Evolutionary conservation across 2,113 vertebrate genomes (phyloP), one percentile per base, ranked within the genome.

Genomic region (Antigone vipio): DNA sequence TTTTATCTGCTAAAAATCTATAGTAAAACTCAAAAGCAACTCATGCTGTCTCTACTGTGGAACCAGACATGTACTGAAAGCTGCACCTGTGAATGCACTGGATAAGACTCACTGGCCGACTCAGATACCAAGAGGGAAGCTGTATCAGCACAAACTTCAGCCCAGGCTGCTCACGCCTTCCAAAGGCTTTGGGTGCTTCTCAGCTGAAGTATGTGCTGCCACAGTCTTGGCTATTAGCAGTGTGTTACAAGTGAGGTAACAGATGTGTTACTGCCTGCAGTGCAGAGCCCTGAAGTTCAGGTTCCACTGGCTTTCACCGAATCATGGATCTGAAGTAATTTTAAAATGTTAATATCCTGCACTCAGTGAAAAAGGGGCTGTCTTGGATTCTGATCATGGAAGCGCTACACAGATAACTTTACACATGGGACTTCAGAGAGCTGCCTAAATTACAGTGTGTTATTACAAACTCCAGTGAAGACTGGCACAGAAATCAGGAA

Each of bases 311-410:
- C 66, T 84, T 87, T 78, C 67, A 82, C 71, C 58, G 67, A 88
- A 94, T 84, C 59, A 35, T 47, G 84, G 69, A 68, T 58, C 86
- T 83, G 58, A 96, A 95, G 77, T 85, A 0, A 89, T 92, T 95
- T 93, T 14, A 92, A 96, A 96, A 96, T 79, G 62, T 89, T 96
- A 94, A 66, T 94, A 87, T 89, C 68, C 91, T 86, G 68, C 86
- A 75, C 40, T 92, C 62, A 21, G 60, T 91, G 77, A 87, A 94
- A 93, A 69, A 18, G 23, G 60, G 84, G 60, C 76, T 75, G 84
- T 68, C 93, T 94, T 89, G 74, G 81, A 94, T 96, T 91, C 94
- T 94, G 95, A 84, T 94, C 93, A 95, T 95, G 96, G 66, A 95
- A 62, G 84, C 6, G 0, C 84, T 94, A 89, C 87, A 64, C 53